Evolutionary conservation across 2,797 vertebrate genomes (phyloP).

Genomic region (Fringilla coelebs): DNA sequence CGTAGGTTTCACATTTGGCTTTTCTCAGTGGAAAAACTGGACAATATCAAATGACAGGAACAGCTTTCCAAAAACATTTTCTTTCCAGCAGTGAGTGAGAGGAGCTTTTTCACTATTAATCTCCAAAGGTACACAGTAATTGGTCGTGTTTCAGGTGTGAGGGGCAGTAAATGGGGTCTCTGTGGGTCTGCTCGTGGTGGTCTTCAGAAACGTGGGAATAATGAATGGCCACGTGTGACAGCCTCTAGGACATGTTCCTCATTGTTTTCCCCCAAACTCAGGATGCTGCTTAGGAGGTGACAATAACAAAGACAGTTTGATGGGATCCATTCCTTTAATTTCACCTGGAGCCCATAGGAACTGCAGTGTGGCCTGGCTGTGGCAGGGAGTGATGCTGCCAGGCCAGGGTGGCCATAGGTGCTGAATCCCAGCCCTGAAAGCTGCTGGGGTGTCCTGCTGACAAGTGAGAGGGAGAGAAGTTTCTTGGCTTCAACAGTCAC

Average conservation of each 20-base stretch:
- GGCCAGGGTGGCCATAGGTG: neutral
- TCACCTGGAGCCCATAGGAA: neutral
- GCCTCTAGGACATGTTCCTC: neutral
- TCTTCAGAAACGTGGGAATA: neutral
- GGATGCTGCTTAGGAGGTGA: neutral
- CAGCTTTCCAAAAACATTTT: constrained; percentile 12
- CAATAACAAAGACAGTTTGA: neutral
- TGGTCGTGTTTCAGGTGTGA: neutral
- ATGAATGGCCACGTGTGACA: neutral
- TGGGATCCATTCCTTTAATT: neutral
- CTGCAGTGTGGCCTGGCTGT: neutral
- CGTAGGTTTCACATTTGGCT: neutral
- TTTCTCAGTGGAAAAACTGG: constrained; percentile 45
- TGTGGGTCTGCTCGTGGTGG: neutral
- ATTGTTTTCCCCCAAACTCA: neutral
- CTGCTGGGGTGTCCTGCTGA: neutral
- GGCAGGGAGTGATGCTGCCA: neutral
- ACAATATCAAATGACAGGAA: neutral
- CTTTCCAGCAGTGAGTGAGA: neutral
- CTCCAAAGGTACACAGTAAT: neutral
- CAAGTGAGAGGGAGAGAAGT: neutral
- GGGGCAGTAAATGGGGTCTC: neutral
- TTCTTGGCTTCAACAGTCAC: neutral
- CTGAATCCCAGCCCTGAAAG: neutral
- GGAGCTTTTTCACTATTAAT: neutral